phyloP scores from a whole-genome alignment of 2,888 invertebrate genomes.

The Phasia obesa region DNA sequence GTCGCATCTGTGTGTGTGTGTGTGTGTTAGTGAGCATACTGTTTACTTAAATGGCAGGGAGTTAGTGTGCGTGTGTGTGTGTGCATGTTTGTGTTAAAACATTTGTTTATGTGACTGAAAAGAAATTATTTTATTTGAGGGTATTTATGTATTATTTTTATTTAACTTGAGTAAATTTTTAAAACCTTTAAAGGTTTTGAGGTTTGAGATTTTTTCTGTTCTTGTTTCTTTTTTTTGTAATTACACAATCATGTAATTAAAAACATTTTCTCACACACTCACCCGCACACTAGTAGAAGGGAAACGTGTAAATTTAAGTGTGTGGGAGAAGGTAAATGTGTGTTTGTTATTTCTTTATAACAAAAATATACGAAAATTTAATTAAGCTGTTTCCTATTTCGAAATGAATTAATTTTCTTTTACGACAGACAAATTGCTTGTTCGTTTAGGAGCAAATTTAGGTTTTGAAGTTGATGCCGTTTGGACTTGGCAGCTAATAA shows the following conservation, averaged over 20 bases:
- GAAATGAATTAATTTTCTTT: constrained; percentile 24
- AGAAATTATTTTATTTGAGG: constrained; percentile 71
- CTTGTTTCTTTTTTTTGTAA: constrained; percentile 42
- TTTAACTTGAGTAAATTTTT: constrained; percentile 70
- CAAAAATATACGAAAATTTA: constrained; percentile 39
- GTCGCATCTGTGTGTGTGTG: constrained; percentile 18
- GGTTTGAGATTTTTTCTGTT: constrained; percentile 55
- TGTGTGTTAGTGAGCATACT: constrained; percentile 23
- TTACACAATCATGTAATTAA: constrained; percentile 70
- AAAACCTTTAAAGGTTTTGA: constrained; percentile 69
- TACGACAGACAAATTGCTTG: constrained; percentile 16
- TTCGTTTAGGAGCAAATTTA: background rate
- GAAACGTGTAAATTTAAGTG: background rate
- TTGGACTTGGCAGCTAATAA: background rate
- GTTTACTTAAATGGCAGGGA: constrained; percentile 5
- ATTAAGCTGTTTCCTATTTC: constrained; percentile 51
- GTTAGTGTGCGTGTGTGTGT: background rate
- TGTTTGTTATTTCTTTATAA: constrained; percentile 12
- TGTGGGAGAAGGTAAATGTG: background rate
- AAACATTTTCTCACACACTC: constrained; percentile 48
- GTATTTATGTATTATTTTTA: constrained; percentile 69
- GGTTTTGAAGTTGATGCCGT: background rate
- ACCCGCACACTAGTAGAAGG: background rate
- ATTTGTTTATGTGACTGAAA: constrained; percentile 70
- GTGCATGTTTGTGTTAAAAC: constrained; percentile 55